Evolutionary conservation across 2,113 vertebrate genomes (phyloP).

Genomic region (Lampris incognitus): DNA sequence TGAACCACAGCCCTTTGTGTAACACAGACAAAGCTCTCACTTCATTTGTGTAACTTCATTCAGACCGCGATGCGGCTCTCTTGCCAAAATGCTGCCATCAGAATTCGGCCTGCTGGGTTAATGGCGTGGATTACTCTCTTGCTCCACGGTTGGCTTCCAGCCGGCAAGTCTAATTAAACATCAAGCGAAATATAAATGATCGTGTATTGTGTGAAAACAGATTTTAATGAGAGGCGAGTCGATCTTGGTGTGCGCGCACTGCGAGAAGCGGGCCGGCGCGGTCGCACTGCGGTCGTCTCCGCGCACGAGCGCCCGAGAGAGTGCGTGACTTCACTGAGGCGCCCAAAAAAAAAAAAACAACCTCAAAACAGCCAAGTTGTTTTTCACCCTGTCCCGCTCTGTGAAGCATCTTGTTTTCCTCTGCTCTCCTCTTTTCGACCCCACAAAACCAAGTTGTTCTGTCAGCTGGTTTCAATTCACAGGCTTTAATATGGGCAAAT

Average conservation of each 20-base stretch:
- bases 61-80: conserved; percentile 25
- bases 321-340: conserved; percentile 33
- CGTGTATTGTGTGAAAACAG: conserved; percentile 28
- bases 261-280: conserved; percentile 25
- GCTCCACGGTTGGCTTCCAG: not conserved
- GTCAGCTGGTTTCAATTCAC: too few species aligned
- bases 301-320: not conserved
- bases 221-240: conserved; percentile 56
- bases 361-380: conserved; percentile 10
- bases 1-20: conserved; percentile 34
- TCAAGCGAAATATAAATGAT: conserved; percentile 24
- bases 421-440: not conserved
- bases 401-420: not conserved
- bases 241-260: conserved; percentile 4
- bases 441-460: not conserved
- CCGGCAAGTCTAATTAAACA: not conserved
- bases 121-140: not conserved
- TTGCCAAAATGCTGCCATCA: conserved; percentile 17
- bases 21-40: conserved; percentile 36
- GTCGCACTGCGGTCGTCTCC: too few species aligned
- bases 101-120: conserved; percentile 29
- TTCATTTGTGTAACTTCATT: conserved; percentile 45
- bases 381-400: conserved; percentile 24
- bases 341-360: too few species aligned
- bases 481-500: too few species aligned